phyloP scores from a whole-genome alignment of 2,888 invertebrate species.

The Synergus japonicus region DNA sequence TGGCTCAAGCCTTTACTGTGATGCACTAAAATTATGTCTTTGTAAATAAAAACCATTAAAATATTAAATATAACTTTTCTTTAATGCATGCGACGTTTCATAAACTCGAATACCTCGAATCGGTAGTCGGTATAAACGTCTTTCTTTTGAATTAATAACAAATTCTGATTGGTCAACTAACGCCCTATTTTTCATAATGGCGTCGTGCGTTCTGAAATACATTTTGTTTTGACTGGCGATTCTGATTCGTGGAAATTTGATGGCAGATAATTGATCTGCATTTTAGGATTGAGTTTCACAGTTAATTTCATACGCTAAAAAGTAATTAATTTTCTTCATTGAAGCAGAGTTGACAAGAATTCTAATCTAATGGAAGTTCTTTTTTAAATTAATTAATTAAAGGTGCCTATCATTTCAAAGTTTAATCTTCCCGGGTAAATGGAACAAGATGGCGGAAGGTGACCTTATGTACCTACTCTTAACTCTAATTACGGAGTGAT shows the following conservation, averaged over 20 bases:
- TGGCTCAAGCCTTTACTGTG: not conserved
- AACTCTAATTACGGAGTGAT: too few relatives aligned
- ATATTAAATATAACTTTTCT: not conserved
- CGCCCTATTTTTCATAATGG: not conserved
- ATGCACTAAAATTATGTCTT: not conserved
- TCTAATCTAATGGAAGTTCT: too few relatives aligned
- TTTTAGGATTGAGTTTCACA: not conserved
- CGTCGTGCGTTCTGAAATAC: not conserved
- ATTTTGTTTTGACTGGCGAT: not conserved
- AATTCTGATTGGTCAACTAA: constrained; percentile 19
- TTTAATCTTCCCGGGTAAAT: too few relatives aligned
- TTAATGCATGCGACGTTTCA: constrained; percentile 1
- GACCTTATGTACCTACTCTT: too few relatives aligned
- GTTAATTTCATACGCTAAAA: too few relatives aligned
- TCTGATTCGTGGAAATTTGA: not conserved
- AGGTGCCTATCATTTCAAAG: too few relatives aligned
- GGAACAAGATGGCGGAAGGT: too few relatives aligned
- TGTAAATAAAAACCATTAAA: constrained; percentile 14
- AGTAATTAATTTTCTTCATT: too few relatives aligned
- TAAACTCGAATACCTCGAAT: not conserved
- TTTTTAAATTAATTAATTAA: too few relatives aligned
- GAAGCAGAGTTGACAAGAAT: too few relatives aligned
- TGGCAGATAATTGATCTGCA: not conserved
- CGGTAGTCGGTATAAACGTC: constrained; percentile 5
- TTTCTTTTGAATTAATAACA: constrained; percentile 42